phyloP scores from a whole-genome alignment of 2,113 vertebrate genomes.

The Capreolus pygargus region DNA sequence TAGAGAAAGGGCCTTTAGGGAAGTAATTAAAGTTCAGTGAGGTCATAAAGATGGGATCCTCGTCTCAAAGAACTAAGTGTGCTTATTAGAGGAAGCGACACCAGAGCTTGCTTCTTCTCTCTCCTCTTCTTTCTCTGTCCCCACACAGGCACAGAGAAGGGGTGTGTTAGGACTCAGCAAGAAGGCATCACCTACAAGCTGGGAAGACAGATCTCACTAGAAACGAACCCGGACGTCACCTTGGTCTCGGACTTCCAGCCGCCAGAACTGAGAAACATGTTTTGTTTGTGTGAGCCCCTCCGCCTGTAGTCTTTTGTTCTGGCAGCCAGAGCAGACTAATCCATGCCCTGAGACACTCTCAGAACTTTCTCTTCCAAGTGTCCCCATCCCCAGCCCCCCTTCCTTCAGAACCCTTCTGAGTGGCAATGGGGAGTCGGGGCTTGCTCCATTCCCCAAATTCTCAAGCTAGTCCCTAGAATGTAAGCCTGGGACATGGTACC shows the following conservation, averaged over 20 bases:
- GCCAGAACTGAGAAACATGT: neutral
- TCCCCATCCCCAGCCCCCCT: neutral
- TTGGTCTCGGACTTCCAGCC: neutral
- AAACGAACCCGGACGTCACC: neutral
- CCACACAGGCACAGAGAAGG: neutral
- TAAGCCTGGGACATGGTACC: rapidly evolving
- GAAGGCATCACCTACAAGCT: neutral
- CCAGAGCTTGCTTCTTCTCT: neutral
- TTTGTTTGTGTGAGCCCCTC: neutral
- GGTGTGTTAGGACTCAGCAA: neutral
- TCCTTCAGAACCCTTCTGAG: neutral
- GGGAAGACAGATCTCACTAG: neutral
- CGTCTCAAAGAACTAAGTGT: neutral
- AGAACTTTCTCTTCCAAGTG: neutral
- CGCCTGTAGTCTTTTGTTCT: neutral
- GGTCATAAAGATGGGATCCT: neutral
- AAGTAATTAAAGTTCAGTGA: neutral
- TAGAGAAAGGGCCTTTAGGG: neutral
- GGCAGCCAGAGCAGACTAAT: too few species aligned
- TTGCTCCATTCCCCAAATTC: too few species aligned
- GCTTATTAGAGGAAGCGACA: neutral
- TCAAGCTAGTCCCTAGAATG: neutral
- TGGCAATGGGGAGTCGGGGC: neutral
- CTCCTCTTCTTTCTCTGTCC: neutral
- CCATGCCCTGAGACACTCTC: neutral